These are phyloP conservation scores for Nephrotoma appendiculata DNA, from an alignment of 2,888 invertebrate species.

Conservation along the genomic window DNA sequence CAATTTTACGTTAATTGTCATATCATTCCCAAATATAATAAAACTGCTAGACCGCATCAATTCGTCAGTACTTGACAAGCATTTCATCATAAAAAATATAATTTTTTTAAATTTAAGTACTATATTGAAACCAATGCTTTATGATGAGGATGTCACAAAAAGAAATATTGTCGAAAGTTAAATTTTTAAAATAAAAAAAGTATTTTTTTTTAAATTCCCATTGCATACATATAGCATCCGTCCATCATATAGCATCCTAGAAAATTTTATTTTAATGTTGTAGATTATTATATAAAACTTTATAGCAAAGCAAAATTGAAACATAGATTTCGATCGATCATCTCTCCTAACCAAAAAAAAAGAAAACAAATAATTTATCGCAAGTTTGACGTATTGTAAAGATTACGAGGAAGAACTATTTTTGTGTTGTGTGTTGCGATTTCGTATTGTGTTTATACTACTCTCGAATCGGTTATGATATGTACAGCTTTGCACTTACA, in stretches of 20 bases:
- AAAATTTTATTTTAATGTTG: not conserved
- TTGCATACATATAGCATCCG: not conserved
- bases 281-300: not conserved
- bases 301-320: not conserved
- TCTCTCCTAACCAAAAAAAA: not conserved
- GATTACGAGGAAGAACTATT: not conserved
- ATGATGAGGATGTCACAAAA: not conserved
- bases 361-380: not conserved
- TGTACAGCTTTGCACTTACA: too few species aligned
- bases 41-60: not conserved
- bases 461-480: too few species aligned
- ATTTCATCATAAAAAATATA: not conserved
- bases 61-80: not conserved
- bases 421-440: not conserved
- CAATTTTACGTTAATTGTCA: not conserved
- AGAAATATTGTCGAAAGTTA: not conserved
- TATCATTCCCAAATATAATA: not conserved
- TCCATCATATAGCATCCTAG: not conserved
- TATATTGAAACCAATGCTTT: not conserved
- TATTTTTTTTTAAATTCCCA: not conserved
- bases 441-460: not conserved
- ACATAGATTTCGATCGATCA: not conserved
- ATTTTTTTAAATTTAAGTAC: not conserved
- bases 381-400: not conserved
- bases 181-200: not conserved